Conservation (phyloP, 2,797 vertebrate species). For the Chromobotia macracanthus region DNA sequence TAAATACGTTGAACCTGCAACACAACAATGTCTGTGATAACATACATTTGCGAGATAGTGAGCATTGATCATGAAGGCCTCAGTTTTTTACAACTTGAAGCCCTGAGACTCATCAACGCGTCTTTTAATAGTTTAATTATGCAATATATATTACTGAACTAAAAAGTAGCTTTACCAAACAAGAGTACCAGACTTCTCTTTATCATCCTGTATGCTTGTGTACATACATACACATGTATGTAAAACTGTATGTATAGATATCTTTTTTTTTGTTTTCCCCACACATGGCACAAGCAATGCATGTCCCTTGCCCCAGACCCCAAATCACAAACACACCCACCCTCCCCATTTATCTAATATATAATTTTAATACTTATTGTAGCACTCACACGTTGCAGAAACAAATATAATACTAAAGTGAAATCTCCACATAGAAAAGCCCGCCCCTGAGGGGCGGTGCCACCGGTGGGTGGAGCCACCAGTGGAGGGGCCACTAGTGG, state of each 20-base stretch:
- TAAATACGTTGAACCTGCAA: conserved; percentile 97
- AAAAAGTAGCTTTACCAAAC: conserved; percentile 89
- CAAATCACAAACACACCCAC: conserved; percentile 28
- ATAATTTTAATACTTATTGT: conserved; percentile 83
- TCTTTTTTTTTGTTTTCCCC: conserved; percentile 50
- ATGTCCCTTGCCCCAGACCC: conserved; percentile 71
- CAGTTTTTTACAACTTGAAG: conserved; percentile 85
- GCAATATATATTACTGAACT: conserved; percentile 83
- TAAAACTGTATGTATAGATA: conserved; percentile 61
- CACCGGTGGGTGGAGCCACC: background rate
- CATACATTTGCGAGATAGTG: conserved; percentile 82
- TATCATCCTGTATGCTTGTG: conserved; percentile 41
- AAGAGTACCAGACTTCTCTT: conserved; percentile 94
- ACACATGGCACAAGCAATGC: conserved; percentile 88
- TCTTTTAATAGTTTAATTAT: conserved; percentile 75
- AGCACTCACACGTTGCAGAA: conserved; percentile 91
- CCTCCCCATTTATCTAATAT: conserved; percentile 54
- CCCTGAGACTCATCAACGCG: conserved; percentile 77
- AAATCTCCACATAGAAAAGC: conserved; percentile 45
- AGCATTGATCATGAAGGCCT: conserved; percentile 30
- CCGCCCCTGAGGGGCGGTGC: conserved; percentile 28
- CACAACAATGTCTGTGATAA: conserved; percentile 85
- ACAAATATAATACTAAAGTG: conserved; percentile 73
- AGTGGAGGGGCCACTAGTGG: no score
- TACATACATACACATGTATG: conserved; percentile 51